A percentile compares a stretch with the other conserved stretches of the same genome.
These are phyloP conservation scores for Ganaspis sp. DNA, from an alignment of 1,140 invertebrate species.

Conservation along the genomic window DNA sequence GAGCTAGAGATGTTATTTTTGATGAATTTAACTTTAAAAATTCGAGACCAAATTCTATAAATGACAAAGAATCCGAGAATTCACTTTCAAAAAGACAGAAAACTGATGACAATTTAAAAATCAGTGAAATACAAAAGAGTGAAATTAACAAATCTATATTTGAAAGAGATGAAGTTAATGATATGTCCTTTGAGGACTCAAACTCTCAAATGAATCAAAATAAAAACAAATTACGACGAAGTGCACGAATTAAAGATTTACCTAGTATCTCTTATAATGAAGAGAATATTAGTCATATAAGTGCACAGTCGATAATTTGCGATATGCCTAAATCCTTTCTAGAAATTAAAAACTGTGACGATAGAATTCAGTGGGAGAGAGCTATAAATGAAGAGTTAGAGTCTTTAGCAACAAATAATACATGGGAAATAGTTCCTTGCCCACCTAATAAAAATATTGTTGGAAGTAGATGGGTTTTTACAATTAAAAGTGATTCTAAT, in stretches of 20 bases:
- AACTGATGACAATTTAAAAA: background rate
- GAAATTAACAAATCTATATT: background rate
- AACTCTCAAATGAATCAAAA: background rate
- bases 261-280: background rate
- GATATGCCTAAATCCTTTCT: slow-evolving; percentile 55
- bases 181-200: background rate
- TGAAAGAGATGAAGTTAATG: background rate
- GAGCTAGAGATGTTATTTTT: slow-evolving; percentile 68
- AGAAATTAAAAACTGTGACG: slow-evolving; percentile 58
- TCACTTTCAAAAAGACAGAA: background rate
- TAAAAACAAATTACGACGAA: background rate
- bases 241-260: background rate
- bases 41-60: slow-evolving; percentile 49
- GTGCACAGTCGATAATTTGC: slow-evolving; percentile 48
- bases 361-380: slow-evolving; percentile 61
- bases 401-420: slow-evolving; percentile 64
- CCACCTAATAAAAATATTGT: slow-evolving; percentile 58
- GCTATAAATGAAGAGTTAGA: slow-evolving; percentile 67
- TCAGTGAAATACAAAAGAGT: background rate
- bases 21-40: slow-evolving; percentile 67
- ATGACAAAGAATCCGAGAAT: background rate
- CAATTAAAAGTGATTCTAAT: slow-evolving; percentile 60
- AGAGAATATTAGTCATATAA: background rate
- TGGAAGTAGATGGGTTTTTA: slow-evolving; percentile 63
- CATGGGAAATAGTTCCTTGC: slow-evolving; percentile 43